Base-by-base conservation (phyloP, 2,888 invertebrate species). In the Hyposoter dolosus region DNA sequence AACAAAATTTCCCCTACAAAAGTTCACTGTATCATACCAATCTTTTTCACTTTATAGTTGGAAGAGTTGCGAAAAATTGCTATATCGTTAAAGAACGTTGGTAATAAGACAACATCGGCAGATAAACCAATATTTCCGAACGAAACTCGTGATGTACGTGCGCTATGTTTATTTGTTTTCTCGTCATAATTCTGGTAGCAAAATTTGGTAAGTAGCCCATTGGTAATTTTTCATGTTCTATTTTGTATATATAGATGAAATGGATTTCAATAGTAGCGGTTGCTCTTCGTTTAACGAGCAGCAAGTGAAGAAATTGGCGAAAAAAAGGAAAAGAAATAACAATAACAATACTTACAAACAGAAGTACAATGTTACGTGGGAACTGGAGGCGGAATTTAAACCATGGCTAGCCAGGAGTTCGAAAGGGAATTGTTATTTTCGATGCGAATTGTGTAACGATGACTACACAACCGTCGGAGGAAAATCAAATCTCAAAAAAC, bases 281-380 rank as follows among this genome's bases (percentile, higher is more conserved):
- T 75, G 60, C 43, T 75, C 74, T 23, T 75, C 74, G n/a, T 75
- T 60, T 3, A 60, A 75, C 19, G 74, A 75, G 35, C 35, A 65
- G 56, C 43, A 60, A 40, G 12, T 23, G 19, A 43, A 75, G 40
- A 56, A 56, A 53, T 23, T 15, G 7, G 12, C 74, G 19, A n/a
- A 75, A 75, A 81, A 65, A 65, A 65, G 7, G 63, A 35, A 35
- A 17, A 65, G 17, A 35, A 17, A 45, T 12, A 3, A 45, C 3
- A 45, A 45, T 45, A 65, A 65, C 32, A 15, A 35, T 17, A 35
- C 15, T 35, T 68, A 68, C 12, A 23, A 45, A 45, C 68, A 68
- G 32, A 82, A 74, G 75, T 82, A 82, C 56, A 82, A 75, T 63
- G 50, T 15, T n/a, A 10, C 19, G 17, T 82, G 66, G 82, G 68